These are phyloP conservation scores for Urechis unicinctus DNA, from an alignment of 2,888 invertebrate species.

Conservation along the genomic window DNA sequence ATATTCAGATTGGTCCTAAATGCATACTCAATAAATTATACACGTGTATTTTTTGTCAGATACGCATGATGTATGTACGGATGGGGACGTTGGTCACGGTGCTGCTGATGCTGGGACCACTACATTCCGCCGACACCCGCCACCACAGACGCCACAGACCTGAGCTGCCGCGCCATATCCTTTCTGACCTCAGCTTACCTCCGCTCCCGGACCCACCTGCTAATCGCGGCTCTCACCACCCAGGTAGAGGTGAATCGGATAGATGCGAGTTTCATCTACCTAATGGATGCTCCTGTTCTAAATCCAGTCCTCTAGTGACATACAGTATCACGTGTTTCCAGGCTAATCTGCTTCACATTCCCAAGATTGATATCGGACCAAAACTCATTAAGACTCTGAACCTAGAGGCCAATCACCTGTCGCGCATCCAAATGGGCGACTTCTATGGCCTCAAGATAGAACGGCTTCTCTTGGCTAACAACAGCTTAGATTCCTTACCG, in stretches of 20 bases:
- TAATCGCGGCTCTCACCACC: neutral
- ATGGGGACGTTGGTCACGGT: too few relatives aligned
- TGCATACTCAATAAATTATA: too few relatives aligned
- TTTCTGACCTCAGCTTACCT: too few relatives aligned
- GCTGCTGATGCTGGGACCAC: too few relatives aligned
- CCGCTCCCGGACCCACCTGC: neutral
- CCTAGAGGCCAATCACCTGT: constrained; percentile 15
- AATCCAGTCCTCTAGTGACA: neutral
- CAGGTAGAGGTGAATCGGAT: too few relatives aligned
- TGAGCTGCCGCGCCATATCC: too few relatives aligned
- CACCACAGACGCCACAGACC: too few relatives aligned
- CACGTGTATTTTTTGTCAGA: too few relatives aligned
- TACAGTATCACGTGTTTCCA: constrained; percentile 17
- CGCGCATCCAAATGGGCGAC: constrained; percentile 14
- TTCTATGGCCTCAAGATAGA: constrained; percentile 21
- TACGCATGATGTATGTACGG: too few relatives aligned
- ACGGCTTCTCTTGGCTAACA: constrained; percentile 19
- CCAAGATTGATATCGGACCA: constrained; percentile 16
- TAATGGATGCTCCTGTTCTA: constrained; percentile 12
- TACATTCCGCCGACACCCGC: too few relatives aligned
- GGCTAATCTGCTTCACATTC: constrained; percentile 10
- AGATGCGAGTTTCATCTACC: constrained; percentile 8
- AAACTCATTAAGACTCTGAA: constrained; percentile 15
- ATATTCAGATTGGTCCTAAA: too few relatives aligned
- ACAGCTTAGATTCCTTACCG: constrained; percentile 10